Base-by-base conservation (phyloP, 2,797 vertebrate species). In the Bradypodion ventrale region DNA sequence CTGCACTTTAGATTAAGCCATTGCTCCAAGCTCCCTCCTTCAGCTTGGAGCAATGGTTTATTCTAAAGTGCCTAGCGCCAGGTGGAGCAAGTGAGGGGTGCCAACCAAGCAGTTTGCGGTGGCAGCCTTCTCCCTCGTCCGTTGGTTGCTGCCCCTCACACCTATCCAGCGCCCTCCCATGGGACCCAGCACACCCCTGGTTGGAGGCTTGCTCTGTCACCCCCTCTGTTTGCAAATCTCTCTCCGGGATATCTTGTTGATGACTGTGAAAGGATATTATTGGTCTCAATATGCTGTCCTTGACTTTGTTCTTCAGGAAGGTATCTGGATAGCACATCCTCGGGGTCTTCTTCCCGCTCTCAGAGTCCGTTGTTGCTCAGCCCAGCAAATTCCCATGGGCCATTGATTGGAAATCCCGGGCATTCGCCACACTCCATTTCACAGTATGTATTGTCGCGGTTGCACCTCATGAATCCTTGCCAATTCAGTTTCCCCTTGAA, bases 351-450 rank as follows among this genome's bases (percentile, higher is more conserved):
- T 0, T 98, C 98, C 0, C 96, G 97, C 77, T 98, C 98, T 12
- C 97, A 98, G 95, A 98, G 98, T 95, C 97, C 98, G 0, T 90
- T 97, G 92, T 82, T 97, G 87, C 90, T 97, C 70, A 98, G 97
- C 86, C 97, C 97, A 0, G 97, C 96, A 37, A 96, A 89, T 10
- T 96, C 97, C 72, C 96, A 97, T 42, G 92, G 94, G 80, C 93
- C 93, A n/a, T 94, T 94, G 94, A 90, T 93, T 40, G 96, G 89
- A 4, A 93, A 46, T 87, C 90, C 85, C 0, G 95, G 95, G 1
- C 94, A 96, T 0, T 85, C 97, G 32, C 87, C 96, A 60, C 96
- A 96, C 44, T 96, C 96, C 1, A 89, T 96, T 84, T 87, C 92
- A 70, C 94, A 93, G 95, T 95, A 94, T 0, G 91, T 94, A 91